Evolutionary conservation across 2,888 invertebrate genomes (phyloP), one percentile per base, ranked within the genome.

Genomic region (Copidosoma aretas): DNA sequence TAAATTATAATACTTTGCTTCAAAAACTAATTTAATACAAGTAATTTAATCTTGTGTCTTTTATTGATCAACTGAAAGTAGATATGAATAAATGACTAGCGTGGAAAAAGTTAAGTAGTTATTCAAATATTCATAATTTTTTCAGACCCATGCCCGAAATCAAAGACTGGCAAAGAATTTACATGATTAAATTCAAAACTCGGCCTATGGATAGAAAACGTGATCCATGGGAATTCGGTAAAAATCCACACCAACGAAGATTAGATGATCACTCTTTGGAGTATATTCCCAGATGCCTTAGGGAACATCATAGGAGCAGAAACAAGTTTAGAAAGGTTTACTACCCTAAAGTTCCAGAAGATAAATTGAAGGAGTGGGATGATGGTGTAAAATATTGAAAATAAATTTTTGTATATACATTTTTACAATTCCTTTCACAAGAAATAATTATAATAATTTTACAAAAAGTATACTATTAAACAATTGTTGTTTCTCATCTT

Each of bases 141-240:
- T 75, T 63, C 24, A 84, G 86, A 22, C 82, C 88, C 56, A 68
- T 83, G 15, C 91, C 93, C 24, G 94, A 95, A 85, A 85, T 90
- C 46, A 91, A 91, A 77, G 81, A 89, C 67, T 96, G 95, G 95
- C 93, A 95, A 79, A 88, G 88, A 73, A 91, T 95, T 72, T 95
- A 93, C 81, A 91, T 93, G 81, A 89, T 91, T 22, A 84, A 90
- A 78, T 85, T 89, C 77, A 87, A 91, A 15, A 91, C 90, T 0
- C 86, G 92, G 71, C 87, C 88, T 59, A 81, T 90, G 83, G 93
- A 94, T 61, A 86, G 90, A 10, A 90, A 86, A 75, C 85, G 88
- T 63, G 87, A 92, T 60, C 91, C 90, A 77, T 94, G 92, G 82
- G 91, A 93, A 81, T 82, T 89, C 66, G 84, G 84, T n/a, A 81